These are phyloP conservation scores for Caenorhabditis sp. DNA, from an alignment of 2,888 invertebrate genomes.

Conservation along the genomic window DNA sequence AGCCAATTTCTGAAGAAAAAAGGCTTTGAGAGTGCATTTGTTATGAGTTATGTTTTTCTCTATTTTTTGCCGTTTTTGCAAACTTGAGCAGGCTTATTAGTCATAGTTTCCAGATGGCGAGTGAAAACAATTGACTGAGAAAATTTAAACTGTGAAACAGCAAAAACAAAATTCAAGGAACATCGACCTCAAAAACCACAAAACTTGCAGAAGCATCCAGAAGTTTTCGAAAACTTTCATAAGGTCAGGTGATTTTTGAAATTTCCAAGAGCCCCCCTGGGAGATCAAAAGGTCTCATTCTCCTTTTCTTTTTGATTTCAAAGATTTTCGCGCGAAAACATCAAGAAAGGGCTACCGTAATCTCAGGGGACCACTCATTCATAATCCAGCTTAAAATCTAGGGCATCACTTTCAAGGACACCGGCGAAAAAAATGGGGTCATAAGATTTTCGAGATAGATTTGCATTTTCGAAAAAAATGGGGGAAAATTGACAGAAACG, in stretches of 20 bases:
- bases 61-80: too few species aligned
- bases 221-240: background rate
- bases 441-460: background rate
- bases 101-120: too few species aligned
- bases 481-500: background rate
- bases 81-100: too few species aligned
- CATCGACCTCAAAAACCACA: background rate
- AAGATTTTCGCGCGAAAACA: background rate
- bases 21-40: too few species aligned
- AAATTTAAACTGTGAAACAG: too few species aligned
- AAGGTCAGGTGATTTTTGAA: background rate
- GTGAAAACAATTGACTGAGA: too few species aligned
- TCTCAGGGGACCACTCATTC: slow-evolving; percentile 13
- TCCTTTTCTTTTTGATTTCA: background rate
- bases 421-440: background rate
- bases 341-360: background rate
- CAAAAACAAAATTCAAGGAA: too few species aligned
- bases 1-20: too few species aligned
- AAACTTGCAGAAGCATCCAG: background rate
- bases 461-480: too few species aligned
- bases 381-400: background rate
- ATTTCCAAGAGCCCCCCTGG: background rate
- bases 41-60: too few species aligned
- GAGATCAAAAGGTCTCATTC: background rate
- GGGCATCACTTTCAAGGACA: background rate